Conservation (phyloP, 1,140 invertebrate genomes). For the Pseudomyrmex gracilis region DNA sequence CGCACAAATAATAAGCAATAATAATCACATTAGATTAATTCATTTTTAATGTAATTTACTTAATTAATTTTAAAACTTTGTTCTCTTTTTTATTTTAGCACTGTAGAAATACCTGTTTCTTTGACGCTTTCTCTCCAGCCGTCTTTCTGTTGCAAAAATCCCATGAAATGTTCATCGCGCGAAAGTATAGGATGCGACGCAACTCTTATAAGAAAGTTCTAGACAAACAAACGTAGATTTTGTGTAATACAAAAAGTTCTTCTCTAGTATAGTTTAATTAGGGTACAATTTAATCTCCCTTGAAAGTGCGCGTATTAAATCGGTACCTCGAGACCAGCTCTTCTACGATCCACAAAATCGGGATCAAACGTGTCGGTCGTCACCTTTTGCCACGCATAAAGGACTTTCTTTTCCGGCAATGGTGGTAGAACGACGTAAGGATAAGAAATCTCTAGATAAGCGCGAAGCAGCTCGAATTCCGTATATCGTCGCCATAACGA, state of each 20-base stretch:
- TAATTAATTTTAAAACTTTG: not conserved
- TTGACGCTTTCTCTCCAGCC: conserved; percentile 92
- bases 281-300: not conserved
- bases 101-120: conserved; percentile 84
- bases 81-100: conserved; percentile 82
- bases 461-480: conserved; percentile 93
- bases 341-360: conserved; percentile 93
- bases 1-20: conserved; percentile 65
- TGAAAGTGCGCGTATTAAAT: conserved; percentile 19
- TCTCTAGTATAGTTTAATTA: not conserved
- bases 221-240: conserved; percentile 65
- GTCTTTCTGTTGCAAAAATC: conserved; percentile 91
- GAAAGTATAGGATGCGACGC: conserved; percentile 91
- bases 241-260: conserved; percentile 20
- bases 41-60: not conserved
- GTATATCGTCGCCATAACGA: conserved; percentile 93
- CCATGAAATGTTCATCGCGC: conserved; percentile 91
- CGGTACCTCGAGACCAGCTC: conserved; percentile 91
- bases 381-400: conserved; percentile 93
- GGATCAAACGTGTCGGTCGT: conserved; percentile 93
- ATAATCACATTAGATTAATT: not conserved
- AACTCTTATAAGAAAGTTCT: conserved; percentile 92
- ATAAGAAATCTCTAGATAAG: conserved; percentile 92
- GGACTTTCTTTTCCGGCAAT: conserved; percentile 92
- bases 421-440: conserved; percentile 92